A percentile compares a stretch with the other conserved stretches of the same genome.
phyloP scores from a whole-genome alignment of 2,888 invertebrate genomes.

The Hydropsyche betteni region DNA sequence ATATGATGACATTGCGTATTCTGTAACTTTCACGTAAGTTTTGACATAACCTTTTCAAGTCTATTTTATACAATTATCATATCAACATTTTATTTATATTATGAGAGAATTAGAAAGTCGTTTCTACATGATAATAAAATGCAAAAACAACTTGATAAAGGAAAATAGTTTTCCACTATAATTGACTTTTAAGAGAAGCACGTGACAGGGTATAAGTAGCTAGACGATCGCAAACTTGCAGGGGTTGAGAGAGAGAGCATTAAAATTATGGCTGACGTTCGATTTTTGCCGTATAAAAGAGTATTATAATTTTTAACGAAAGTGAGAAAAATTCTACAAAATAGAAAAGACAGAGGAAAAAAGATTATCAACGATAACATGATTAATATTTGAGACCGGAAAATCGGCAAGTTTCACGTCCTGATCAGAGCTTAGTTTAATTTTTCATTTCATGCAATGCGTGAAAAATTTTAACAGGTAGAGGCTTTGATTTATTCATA shows the following conservation, averaged over 20 bases:
- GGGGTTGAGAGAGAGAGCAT: constrained; percentile 1
- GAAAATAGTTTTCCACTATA: background rate
- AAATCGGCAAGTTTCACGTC: too few relatives aligned
- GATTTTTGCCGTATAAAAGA: background rate
- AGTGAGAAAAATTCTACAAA: background rate
- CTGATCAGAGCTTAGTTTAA: background rate
- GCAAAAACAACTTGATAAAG: background rate
- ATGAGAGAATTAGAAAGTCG: too few relatives aligned
- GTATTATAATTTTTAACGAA: background rate
- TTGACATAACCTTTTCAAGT: too few relatives aligned
- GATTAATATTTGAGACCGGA: background rate
- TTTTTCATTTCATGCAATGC: background rate
- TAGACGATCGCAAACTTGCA: constrained; percentile 2
- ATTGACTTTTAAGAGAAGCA: constrained; percentile 5
- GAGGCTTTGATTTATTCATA: too few relatives aligned
- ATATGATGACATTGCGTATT: background rate
- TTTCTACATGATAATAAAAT: too few relatives aligned
- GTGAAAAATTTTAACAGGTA: background rate
- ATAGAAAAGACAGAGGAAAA: background rate
- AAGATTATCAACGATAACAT: background rate
- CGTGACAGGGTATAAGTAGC: constrained; percentile 24
- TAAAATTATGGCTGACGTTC: constrained; percentile 8
- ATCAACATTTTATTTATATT: too few relatives aligned
- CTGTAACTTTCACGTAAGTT: background rate
- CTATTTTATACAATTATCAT: too few relatives aligned